Evolutionary conservation across 2,797 vertebrate genomes (phyloP), one percentile per base, ranked within the genome.

Genomic region (Sebastes matsubarae): DNA sequence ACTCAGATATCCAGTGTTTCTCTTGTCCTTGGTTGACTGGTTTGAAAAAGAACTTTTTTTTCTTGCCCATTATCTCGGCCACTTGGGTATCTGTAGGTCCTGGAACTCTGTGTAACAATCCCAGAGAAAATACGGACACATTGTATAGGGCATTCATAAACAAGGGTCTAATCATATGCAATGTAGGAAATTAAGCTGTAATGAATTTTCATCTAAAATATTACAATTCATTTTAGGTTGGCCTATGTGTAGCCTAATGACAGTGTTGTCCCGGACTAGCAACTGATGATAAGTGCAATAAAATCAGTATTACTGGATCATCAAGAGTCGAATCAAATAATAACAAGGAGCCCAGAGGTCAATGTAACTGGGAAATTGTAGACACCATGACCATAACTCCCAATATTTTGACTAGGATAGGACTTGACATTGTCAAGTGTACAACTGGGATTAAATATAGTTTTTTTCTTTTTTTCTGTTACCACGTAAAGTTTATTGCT

Each of bases 11-110:
- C 64, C 32, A 27, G 54, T 9, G 70, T 57, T 54, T 66, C 58
- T 87, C 76, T 87, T 66, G 57, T 83, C 63, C 36, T 79, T 14
- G 18, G 57, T 54, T 81, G 75, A 84, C 67, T 85, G 82, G 68
- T 30, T 77, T 57, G 29, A 52, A 77, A 34, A 72, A 59, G 0
- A n/a, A 24, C 9, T 18, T 68, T 50, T 54, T 42, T 57, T 52
- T 1, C 16, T 42, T 2, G 29, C 20, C 32, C 68, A 22, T 75
- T 78, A 54, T 72, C 58, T 69, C 29, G 69, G 64, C 22, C 24
- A 36, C 72, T 82, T 82, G 42, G 63, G 38, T 61, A 6, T 65
- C 57, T 52, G 9, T 22, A 18, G 14, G 8, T 63, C 42, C 50
- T 55, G 10, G 6, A 79, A 50, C 8, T 50, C n/a, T 3, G n/a